phyloP scores from a whole-genome alignment of 2,113 vertebrate genomes.

The human region GRCh38 chr13:64866501-64867000 shows the following conservation, averaged over 20 bases:
- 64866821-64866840: not conserved
- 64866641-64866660: slow-evolving; percentile 55
- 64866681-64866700: slow-evolving; percentile 61
- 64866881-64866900: not conserved
- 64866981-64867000: not conserved
- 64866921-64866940: not conserved
- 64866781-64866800: slow-evolving; percentile 49
- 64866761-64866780: slow-evolving; percentile 58
- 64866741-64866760: slow-evolving; percentile 52
- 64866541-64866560: slow-evolving; percentile 84
- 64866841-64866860: not conserved
- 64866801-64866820: slow-evolving; percentile 22
- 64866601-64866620: slow-evolving; percentile 54
- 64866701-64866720: not conserved
- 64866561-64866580: slow-evolving; percentile 77
- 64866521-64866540: slow-evolving; percentile 83
- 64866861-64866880: not conserved
- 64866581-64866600: slow-evolving; percentile 68
- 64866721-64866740: slow-evolving; percentile 45
- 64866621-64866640: slow-evolving; percentile 63
- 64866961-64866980: not conserved
- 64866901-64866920: slow-evolving; percentile 31
- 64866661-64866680: slow-evolving; percentile 63
- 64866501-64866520: slow-evolving; percentile 72
- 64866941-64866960: not conserved